These are phyloP conservation scores for Nyctibius bracteatus DNA, from an alignment of 2,113 vertebrate species.

Conservation along the genomic window DNA sequence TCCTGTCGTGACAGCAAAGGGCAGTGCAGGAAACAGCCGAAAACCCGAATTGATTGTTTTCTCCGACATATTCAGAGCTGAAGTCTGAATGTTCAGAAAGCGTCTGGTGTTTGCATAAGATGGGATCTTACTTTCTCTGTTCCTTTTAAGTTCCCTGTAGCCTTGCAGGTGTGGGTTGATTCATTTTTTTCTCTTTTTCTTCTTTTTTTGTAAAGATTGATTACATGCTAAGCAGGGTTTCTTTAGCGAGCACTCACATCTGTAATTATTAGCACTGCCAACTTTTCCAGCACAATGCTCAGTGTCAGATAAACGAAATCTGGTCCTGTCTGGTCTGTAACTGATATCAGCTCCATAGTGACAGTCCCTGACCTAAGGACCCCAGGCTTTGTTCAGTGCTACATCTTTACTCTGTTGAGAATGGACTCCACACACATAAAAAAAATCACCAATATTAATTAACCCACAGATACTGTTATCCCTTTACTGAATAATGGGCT, in stretches of 20 bases:
- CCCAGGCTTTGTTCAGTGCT: constrained; percentile 63
- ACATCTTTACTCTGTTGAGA: constrained; percentile 66
- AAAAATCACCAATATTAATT: constrained; percentile 60
- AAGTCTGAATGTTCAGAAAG: neutral
- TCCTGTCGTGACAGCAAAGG: fast-evolving
- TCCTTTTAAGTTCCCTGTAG: neutral
- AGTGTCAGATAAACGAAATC: constrained; percentile 75
- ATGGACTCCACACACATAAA: constrained; percentile 52
- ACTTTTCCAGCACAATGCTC: constrained; percentile 63
- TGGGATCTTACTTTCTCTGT: neutral
- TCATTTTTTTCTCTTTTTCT: neutral
- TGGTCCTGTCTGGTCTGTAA: constrained; percentile 75
- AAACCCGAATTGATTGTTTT: neutral
- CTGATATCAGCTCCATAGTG: constrained; percentile 74
- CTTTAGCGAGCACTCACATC: constrained; percentile 27
- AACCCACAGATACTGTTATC: constrained; percentile 58
- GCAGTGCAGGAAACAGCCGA: neutral
- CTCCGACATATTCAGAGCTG: neutral
- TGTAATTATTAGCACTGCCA: constrained; percentile 64
- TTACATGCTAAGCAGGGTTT: constrained; percentile 46
- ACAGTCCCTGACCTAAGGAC: constrained; percentile 73
- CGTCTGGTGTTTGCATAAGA: neutral
- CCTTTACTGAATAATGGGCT: constrained; percentile 38
- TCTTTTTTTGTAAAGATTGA: neutral
- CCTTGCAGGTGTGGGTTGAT: constrained; percentile 28